Evolutionary conservation across 2,888 invertebrate genomes (phyloP).

Genomic region (Conchocele bisecta): DNA sequence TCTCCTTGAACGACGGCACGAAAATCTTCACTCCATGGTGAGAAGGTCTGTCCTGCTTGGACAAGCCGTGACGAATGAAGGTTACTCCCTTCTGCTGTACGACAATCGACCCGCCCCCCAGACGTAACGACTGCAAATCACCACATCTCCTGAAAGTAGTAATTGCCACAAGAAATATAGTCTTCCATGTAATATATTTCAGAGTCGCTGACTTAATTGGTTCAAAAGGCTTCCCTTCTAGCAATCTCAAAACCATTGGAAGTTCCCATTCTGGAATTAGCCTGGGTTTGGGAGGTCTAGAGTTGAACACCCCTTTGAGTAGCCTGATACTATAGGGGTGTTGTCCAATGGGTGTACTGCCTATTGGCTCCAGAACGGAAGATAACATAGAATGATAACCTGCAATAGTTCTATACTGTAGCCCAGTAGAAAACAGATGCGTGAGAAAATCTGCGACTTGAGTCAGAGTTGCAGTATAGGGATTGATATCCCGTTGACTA

Average conservation of each 20-base stretch:
- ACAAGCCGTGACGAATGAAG: constrained; percentile 9
- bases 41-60: constrained; percentile 22
- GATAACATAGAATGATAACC: neutral
- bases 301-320: constrained; percentile 17
- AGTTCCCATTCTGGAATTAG: constrained; percentile 16
- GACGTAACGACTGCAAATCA: constrained; percentile 24
- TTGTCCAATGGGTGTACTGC: constrained; percentile 5
- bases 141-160: constrained; percentile 28
- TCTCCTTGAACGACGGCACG: constrained; percentile 18
- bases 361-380: neutral
- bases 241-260: neutral
- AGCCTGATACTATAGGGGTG: constrained; percentile 16
- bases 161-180: constrained; percentile 21
- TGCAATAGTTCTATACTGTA: constrained; percentile 7
- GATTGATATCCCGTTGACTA: no score
- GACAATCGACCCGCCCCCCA: constrained; percentile 17
- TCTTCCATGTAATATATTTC: constrained; percentile 1
- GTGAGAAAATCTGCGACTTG: neutral
- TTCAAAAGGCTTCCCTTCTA: constrained; percentile 11
- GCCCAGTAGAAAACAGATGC: neutral
- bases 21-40: constrained; percentile 8
- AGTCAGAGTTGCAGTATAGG: no score
- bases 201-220: constrained; percentile 6
- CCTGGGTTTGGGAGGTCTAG: neutral
- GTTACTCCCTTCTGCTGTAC: constrained; percentile 22